Conservation (phyloP, 2,113 vertebrate species). For the Microcebus jonahi region DNA sequence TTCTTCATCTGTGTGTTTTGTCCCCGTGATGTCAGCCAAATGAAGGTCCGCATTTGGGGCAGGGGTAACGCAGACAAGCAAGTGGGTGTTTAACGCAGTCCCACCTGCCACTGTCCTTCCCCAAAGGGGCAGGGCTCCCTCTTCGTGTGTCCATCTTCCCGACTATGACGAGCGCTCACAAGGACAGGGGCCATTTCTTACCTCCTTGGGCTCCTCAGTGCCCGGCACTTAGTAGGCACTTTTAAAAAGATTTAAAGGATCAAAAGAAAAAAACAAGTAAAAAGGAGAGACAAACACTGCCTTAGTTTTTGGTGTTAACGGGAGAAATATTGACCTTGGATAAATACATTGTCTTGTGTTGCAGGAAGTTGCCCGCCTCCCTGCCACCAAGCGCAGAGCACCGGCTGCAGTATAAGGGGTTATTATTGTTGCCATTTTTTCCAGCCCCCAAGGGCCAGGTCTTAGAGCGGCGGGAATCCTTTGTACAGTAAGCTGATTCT, state of each 20-base stretch:
- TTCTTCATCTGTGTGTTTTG: background rate
- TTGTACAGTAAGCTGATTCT: background rate
- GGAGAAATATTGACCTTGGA: background rate
- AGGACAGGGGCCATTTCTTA: background rate
- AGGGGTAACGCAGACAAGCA: background rate
- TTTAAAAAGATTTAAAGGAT: background rate
- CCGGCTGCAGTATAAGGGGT: background rate
- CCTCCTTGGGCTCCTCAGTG: background rate
- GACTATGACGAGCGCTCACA: background rate
- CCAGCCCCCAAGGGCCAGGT: background rate
- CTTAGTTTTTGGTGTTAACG: background rate
- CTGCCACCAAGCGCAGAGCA: background rate
- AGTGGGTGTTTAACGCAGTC: accelerated
- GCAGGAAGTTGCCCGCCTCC: background rate
- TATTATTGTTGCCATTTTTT: background rate
- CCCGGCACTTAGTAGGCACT: background rate
- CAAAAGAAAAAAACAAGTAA: background rate
- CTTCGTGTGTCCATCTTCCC: background rate
- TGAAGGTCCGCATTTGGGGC: background rate
- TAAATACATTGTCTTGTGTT: background rate
- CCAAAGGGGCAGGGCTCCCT: background rate
- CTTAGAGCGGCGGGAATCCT: background rate
- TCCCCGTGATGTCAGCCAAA: background rate
- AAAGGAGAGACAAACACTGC: background rate
- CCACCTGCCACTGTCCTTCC: background rate